A percentile compares a stretch with the other conserved stretches of the same genome.
Evolutionary conservation across 2,797 vertebrate species (phyloP).

Genomic region (Otus scops): DNA sequence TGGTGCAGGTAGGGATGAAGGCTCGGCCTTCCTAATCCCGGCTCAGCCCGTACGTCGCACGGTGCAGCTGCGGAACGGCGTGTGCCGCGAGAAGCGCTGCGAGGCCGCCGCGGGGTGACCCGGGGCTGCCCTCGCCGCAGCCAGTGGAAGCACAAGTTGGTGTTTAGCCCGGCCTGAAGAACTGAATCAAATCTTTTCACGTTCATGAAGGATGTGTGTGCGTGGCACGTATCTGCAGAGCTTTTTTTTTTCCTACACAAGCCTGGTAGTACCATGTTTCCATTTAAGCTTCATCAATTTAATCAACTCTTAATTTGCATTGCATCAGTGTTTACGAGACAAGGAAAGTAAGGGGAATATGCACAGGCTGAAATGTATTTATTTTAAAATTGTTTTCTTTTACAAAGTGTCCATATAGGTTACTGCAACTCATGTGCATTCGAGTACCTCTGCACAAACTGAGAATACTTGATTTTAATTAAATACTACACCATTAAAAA

Average conservation of each 20-base stretch:
- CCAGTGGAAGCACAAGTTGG: not conserved
- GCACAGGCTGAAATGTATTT: not conserved
- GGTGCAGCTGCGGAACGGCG: fast-evolving
- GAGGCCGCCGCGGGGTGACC: fast-evolving
- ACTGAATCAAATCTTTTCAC: not conserved
- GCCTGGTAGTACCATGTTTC: fast-evolving
- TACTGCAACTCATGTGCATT: not conserved
- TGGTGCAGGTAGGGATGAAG: not conserved
- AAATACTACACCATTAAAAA: not conserved
- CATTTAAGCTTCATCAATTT: not conserved
- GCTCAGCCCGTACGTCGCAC: fast-evolving
- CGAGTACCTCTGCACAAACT: not conserved
- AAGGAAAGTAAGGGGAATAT: not conserved
- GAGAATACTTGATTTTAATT: not conserved
- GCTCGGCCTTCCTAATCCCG: fast-evolving
- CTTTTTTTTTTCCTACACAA: not conserved
- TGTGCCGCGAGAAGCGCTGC: fast-evolving
- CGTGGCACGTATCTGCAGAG: not conserved
- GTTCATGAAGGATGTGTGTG: fast-evolving
- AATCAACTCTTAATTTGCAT: not conserved
- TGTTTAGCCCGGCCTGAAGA: too few relatives aligned
- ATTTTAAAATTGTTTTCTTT: not conserved
- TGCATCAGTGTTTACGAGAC: not conserved
- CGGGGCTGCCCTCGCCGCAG: fast-evolving
- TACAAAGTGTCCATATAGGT: not conserved